A percentile compares a stretch with the other conserved stretches of the same genome.
Evolutionary conservation across 2,888 invertebrate genomes (phyloP).

Genomic region (Rhagonycha fulva): DNA sequence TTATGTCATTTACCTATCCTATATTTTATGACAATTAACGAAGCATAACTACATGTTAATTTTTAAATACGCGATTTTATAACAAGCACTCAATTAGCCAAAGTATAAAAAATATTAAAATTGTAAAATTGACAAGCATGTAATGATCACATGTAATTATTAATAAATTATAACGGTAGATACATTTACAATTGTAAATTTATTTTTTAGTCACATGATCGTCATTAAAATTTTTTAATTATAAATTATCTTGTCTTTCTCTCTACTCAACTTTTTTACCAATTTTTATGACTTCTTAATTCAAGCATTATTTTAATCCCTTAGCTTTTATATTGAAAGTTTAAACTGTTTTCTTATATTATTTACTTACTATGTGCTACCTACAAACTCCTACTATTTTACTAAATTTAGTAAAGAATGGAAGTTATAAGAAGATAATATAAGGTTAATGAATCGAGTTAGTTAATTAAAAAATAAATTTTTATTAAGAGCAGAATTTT

Average conservation of each 20-base stretch:
- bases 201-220: background rate
- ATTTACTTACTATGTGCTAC: too few relatives aligned
- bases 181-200: background rate
- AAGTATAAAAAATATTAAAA: background rate
- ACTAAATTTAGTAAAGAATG: too few relatives aligned
- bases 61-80: conserved; percentile 9
- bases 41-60: conserved; percentile 16
- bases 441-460: too few relatives aligned
- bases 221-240: background rate
- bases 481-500: too few relatives aligned
- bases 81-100: background rate
- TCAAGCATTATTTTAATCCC: too few relatives aligned
- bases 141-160: background rate
- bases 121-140: background rate
- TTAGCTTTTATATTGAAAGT: too few relatives aligned
- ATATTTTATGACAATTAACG: conserved; percentile 14
- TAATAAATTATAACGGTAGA: background rate
- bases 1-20: conserved; percentile 24
- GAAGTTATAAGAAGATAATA: too few relatives aligned
- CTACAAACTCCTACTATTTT: too few relatives aligned
- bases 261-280: background rate
- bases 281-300: too few relatives aligned
- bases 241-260: background rate
- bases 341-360: too few relatives aligned
- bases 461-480: too few relatives aligned